phyloP scores from a whole-genome alignment of 2,888 invertebrate genomes.

The Erebia ligea region DNA sequence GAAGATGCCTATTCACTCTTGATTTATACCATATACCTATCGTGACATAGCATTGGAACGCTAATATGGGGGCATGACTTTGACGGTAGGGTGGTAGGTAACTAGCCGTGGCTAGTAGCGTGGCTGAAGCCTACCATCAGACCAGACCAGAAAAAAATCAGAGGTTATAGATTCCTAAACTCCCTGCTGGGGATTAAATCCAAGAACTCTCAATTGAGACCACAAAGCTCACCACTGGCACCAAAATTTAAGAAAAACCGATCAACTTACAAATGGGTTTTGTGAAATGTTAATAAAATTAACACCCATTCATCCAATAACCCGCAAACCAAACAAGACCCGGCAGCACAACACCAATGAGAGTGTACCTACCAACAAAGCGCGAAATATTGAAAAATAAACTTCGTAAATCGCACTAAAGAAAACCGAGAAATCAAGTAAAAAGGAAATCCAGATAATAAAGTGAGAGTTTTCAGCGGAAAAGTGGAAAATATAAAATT shows the following conservation, averaged over 20 bases:
- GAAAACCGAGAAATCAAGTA: slow-evolving; percentile 19
- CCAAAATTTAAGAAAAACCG: neutral
- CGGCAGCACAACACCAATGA: neutral
- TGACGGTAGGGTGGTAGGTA: no score
- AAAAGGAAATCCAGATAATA: slow-evolving; percentile 26
- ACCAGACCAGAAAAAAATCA: no score
- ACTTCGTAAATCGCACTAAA: slow-evolving; percentile 9
- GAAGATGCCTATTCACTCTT: no score
- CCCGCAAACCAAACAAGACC: neutral
- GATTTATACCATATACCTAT: no score
- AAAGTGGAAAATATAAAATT: slow-evolving; percentile 61
- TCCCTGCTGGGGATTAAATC: no score
- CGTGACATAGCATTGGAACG: no score
- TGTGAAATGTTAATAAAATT: neutral
- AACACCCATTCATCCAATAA: neutral
- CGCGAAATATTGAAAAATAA: slow-evolving; percentile 16
- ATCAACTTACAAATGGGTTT: neutral
- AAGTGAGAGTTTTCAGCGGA: slow-evolving; percentile 40
- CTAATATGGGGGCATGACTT: no score
- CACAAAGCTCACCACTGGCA: no score
- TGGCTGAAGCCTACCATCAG: no score
- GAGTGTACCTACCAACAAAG: neutral
- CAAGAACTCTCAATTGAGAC: no score
- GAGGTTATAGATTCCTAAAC: no score
- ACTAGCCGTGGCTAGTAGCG: no score